These are phyloP conservation scores for Eptatretus burgeri DNA, from an alignment of 2,113 vertebrate genomes.

Conservation along the genomic window DNA sequence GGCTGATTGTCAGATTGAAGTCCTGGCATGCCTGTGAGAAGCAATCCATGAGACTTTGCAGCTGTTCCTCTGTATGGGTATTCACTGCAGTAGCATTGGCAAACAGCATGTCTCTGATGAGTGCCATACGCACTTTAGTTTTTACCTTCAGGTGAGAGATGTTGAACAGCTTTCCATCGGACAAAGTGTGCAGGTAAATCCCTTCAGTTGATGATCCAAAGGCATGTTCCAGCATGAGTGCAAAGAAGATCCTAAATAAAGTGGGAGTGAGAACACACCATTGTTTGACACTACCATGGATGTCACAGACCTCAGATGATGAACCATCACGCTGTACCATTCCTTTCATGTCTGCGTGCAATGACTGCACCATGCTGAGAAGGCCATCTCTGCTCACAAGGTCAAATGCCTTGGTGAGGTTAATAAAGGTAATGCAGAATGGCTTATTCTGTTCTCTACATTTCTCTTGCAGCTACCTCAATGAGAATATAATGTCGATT, in stretches of 20 bases:
- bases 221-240: background rate
- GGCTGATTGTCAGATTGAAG: background rate
- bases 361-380: background rate
- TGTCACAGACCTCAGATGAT: background rate
- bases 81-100: background rate
- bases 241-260: constrained; percentile 8
- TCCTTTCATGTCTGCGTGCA: constrained; percentile 8
- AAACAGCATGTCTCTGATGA: background rate
- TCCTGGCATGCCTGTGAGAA: background rate
- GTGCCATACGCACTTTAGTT: background rate
- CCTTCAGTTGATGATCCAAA: constrained; percentile 2
- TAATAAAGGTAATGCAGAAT: constrained; percentile 6
- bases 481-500: background rate
- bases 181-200: background rate
- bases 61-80: background rate
- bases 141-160: background rate
- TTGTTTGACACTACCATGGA: constrained; percentile 7
- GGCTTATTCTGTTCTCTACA: constrained; percentile 1
- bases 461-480: background rate
- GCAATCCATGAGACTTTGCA: background rate
- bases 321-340: background rate
- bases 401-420: constrained; percentile 8
- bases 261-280: constrained; percentile 7
- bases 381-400: background rate
- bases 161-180: constrained; percentile 3